Conservation (phyloP, 2,888 invertebrate species). For the Tortrix viridana region DNA sequence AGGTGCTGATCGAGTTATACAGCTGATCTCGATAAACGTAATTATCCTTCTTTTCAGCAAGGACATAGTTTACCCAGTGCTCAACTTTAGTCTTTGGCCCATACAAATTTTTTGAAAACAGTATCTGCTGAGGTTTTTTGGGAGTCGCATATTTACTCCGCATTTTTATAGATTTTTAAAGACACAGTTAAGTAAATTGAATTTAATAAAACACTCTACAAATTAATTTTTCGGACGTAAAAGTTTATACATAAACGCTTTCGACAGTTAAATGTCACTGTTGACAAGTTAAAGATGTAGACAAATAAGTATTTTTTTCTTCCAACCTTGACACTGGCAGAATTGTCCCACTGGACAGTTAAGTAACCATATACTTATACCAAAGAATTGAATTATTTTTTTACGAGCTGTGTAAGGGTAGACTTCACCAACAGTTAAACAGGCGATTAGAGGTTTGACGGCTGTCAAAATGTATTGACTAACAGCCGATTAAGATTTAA, state of each 20-base stretch:
- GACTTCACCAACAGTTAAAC: too few relatives aligned
- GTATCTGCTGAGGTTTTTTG: slow-evolving; percentile 75
- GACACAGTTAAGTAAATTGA: slow-evolving; percentile 4
- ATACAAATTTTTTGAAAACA: slow-evolving; percentile 75
- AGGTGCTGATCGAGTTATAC: slow-evolving; percentile 78
- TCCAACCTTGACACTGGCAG: too few relatives aligned
- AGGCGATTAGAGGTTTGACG: too few relatives aligned
- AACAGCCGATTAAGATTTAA: too few relatives aligned
- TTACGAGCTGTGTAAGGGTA: too few relatives aligned
- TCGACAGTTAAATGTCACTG: background rate
- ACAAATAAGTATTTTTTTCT: too few relatives aligned
- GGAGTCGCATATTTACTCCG: slow-evolving; percentile 63
- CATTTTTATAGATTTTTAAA: slow-evolving; percentile 49
- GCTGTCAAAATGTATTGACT: too few relatives aligned
- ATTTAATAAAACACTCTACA: background rate
- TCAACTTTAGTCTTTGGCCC: slow-evolving; percentile 69
- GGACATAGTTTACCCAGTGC: slow-evolving; percentile 72
- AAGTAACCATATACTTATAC: too few relatives aligned
- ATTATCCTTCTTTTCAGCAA: slow-evolving; percentile 77
- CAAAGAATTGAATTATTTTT: too few relatives aligned
- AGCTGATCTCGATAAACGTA: slow-evolving; percentile 74
- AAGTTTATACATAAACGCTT: background rate
- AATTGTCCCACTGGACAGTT: too few relatives aligned
- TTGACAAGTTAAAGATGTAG: too few relatives aligned
- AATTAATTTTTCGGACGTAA: background rate